Conservation (phyloP, 53 echinoderm and acorn worm genomes). For the Astropecten irregularis region DNA sequence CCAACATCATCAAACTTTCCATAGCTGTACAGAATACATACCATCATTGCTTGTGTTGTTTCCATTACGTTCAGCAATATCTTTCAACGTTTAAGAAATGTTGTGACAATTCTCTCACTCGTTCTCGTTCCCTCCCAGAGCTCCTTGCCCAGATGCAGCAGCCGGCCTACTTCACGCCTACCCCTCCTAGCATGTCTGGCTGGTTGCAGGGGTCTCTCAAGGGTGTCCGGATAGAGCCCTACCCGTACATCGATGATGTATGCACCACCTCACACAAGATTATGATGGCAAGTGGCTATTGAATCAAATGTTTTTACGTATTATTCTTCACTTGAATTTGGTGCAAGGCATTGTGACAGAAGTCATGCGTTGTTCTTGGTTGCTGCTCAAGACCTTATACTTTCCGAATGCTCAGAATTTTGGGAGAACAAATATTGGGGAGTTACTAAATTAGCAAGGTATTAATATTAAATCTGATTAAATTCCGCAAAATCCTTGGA, state of each 20-base stretch:
- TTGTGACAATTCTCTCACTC: no score
- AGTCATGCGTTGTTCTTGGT: not conserved
- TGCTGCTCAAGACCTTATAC: no score
- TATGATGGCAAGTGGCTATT: slow-evolving; percentile 65
- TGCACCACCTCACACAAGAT: slow-evolving; percentile 74
- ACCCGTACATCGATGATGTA: slow-evolving; percentile 74
- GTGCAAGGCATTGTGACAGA: not conserved
- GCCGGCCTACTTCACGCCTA: slow-evolving; percentile 61
- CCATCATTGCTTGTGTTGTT: no score
- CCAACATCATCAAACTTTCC: no score
- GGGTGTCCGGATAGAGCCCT: slow-evolving; percentile 71
- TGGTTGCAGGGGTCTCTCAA: slow-evolving; percentile 66
- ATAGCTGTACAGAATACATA: no score
- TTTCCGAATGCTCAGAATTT: no score
- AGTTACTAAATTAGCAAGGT: no score
- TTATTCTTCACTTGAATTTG: not conserved
- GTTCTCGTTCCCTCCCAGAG: slow-evolving; percentile 39
- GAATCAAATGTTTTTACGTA: not conserved
- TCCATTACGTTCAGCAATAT: no score
- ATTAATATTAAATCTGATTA: no score
- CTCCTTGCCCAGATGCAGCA: slow-evolving; percentile 65
- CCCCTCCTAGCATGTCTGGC: slow-evolving; percentile 70
- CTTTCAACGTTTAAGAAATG: no score
- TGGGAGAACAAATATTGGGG: no score
- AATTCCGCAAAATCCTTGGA: no score